Base-by-base conservation (phyloP, 2,888 invertebrate species). In the Dolichopus griseipennis region DNA sequence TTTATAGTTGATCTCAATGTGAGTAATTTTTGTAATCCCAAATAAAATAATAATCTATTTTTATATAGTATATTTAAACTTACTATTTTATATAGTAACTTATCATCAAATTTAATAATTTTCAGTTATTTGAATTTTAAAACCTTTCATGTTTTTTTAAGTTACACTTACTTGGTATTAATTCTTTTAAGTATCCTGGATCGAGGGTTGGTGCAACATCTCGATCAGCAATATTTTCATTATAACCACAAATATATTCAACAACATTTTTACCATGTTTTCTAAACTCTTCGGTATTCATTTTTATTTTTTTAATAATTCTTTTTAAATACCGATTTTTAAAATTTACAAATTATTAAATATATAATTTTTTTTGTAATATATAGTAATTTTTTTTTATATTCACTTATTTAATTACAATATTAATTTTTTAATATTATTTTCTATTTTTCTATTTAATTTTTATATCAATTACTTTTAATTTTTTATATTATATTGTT, bases 201-300 rank as follows among this genome's bases (percentile, higher is more conserved):
- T 90, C 89, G 62, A 92, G 84, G 72, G 87, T 86, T 6, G 93
- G 91, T 12, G 91, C 88, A 1, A 93, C 92, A 72, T 89, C 83
- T 64, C 90, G 83, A 61, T 85, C 80, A 37, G 85, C 84, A 68
- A 93, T 85, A 69, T 85, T 87, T 71, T 85, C 85, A 83, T 90
- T 83, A 78, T 92, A 93, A 70, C 89, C 84, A 77, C 91, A 91
- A 71, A 93, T 91, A 78, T 90, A 92, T 79, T 93, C 92, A 70
- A 93, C 87, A 89, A 92, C 91, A 78, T 91, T 87, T 79, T 90
- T 90, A 22, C 92, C 92, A 69, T 88, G 84, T 68, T 83, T 81
- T 68, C 91, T 85, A 81, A 93, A 92, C 74, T 90, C 89, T 75
- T 89, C 86, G 20, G 88, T 84, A 81, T 92, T 88, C 92, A 93